Percentiles rank a stretch among this genome's conserved stretches.
These are phyloP conservation scores for Melipona beecheii DNA, from an alignment of 2,888 invertebrate genomes.

Conservation along the genomic window DNA sequence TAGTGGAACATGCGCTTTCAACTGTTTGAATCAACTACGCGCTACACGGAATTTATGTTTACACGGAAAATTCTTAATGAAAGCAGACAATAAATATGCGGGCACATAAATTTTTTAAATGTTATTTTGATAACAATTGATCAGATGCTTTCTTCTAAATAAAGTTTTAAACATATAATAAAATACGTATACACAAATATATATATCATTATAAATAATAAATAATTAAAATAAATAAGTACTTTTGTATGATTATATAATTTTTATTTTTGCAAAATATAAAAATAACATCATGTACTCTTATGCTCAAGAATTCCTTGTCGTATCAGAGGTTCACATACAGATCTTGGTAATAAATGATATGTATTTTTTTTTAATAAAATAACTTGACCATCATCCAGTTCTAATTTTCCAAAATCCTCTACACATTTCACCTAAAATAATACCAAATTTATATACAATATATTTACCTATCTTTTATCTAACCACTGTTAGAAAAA, in stretches of 20 bases:
- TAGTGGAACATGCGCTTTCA: constrained; percentile 7
- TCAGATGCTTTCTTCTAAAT: not conserved
- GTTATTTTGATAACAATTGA: not conserved
- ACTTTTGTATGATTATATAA: not conserved
- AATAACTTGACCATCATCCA: constrained; percentile 96
- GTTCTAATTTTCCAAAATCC: constrained; percentile 97
- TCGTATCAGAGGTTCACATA: constrained; percentile 95
- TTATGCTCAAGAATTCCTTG: constrained; percentile 95
- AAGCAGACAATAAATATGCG: constrained; percentile 36
- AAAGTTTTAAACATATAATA: not conserved
- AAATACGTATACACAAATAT: not conserved
- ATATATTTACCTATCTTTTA: too few relatives aligned
- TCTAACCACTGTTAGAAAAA: not conserved
- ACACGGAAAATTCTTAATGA: constrained; percentile 50
- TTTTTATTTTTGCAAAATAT: constrained; percentile 1
- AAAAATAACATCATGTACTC: constrained; percentile 75
- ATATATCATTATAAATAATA: not conserved
- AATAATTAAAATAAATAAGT: not conserved
- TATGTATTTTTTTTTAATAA: constrained; percentile 95
- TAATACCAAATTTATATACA: not conserved
- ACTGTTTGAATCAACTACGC: constrained; percentile 28
- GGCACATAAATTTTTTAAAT: constrained; percentile 27
- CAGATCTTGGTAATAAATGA: constrained; percentile 94
- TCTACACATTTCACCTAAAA: constrained; percentile 90
- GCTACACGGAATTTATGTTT: constrained; percentile 25